Conservation (phyloP, 2,113 vertebrate species). For the Gallinago jamesoni region DNA sequence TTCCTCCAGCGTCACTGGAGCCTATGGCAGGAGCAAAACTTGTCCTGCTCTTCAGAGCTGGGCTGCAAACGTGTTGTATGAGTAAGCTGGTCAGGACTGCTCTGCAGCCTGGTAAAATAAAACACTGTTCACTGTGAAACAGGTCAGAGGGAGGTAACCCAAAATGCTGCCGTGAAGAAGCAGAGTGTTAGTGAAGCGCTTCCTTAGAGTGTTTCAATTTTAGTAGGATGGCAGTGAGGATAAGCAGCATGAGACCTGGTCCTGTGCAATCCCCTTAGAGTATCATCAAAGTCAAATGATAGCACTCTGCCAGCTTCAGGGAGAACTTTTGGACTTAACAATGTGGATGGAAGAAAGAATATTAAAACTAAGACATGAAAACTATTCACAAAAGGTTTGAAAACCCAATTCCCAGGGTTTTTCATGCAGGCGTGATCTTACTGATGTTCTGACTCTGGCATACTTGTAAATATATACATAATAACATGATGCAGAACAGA, state of each 20-base stretch:
- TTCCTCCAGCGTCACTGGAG: background rate
- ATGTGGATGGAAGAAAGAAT: background rate
- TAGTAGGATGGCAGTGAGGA: background rate
- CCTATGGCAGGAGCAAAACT: background rate
- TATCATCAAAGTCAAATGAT: background rate
- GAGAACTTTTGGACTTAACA: background rate
- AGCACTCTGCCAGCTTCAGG: background rate
- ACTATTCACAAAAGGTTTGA: background rate
- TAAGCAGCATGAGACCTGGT: background rate
- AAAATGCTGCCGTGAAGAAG: background rate
- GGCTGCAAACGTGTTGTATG: background rate
- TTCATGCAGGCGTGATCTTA: background rate
- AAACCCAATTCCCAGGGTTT: background rate
- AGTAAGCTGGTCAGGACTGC: background rate
- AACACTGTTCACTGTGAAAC: background rate
- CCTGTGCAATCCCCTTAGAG: background rate
- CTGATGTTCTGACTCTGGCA: background rate
- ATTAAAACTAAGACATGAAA: background rate
- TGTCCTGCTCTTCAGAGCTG: fast-evolving
- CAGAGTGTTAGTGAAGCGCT: background rate
- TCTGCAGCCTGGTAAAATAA: background rate
- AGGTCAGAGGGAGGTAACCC: background rate
- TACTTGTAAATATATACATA: background rate
- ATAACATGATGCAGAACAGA: background rate
- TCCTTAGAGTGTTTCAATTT: background rate